Conservation (phyloP, 92 coral and sea anemone genomes). For the Siderastrea radians region DNA sequence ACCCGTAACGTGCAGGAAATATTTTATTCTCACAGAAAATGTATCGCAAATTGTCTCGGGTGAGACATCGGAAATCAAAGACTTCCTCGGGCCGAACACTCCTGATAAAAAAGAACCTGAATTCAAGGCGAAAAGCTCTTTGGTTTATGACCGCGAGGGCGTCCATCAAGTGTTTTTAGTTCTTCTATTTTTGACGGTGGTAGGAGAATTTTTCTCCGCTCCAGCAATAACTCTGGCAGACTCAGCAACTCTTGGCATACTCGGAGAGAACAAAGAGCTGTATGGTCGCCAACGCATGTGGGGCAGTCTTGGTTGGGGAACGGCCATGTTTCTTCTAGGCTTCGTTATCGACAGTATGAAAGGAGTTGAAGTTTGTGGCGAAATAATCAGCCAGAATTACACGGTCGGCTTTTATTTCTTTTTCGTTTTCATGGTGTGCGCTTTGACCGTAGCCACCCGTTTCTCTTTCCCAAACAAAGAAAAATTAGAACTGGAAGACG, state of each 20-base stretch:
- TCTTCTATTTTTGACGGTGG: constrained; percentile 90
- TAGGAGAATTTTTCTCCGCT: constrained; percentile 98
- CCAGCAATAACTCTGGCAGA: constrained; percentile 99
- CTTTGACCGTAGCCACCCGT: constrained; percentile 97
- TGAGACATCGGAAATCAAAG: constrained; percentile 88
- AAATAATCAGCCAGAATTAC: constrained; percentile 96
- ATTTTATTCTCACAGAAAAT: constrained; percentile 94
- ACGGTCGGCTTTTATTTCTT: constrained; percentile 97
- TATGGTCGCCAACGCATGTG: constrained; percentile 97
- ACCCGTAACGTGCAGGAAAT: constrained; percentile 97
- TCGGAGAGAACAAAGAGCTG: constrained; percentile 96
- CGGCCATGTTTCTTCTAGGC: constrained; percentile 96
- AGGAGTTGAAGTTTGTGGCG: constrained; percentile 99
- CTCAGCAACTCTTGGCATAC: constrained; percentile 95
- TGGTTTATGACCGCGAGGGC: constrained; percentile 96
- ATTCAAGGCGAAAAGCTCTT: constrained; percentile 95
- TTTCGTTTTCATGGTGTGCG: constrained; percentile 95
- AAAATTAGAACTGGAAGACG: constrained; percentile 42
- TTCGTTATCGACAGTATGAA: constrained; percentile 93
- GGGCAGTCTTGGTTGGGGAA: constrained; percentile 99
- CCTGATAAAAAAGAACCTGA: constrained; percentile 89
- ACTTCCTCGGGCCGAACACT: constrained; percentile 94
- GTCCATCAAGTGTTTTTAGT: constrained; percentile 98
- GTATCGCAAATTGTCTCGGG: constrained; percentile 93
- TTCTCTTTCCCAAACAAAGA: constrained; percentile 84